Evolutionary conservation across 2,113 vertebrate species (phyloP).

Genomic region (Asarcornis scutulata): DNA sequence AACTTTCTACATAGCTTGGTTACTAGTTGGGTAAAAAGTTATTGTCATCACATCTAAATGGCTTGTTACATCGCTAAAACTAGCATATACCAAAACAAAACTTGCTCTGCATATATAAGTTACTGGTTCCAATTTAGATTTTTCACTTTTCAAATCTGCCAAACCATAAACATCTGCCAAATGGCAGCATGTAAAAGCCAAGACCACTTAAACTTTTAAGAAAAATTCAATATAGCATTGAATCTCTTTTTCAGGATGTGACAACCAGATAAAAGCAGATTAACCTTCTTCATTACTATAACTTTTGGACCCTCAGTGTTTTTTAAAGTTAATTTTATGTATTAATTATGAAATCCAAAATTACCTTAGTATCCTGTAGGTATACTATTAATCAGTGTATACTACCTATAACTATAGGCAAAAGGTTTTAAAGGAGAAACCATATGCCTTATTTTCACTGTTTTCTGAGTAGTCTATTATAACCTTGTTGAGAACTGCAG

Average conservation of each 20-base stretch:
- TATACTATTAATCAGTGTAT: not conserved
- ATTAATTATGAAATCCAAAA: not conserved
- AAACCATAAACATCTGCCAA: not conserved
- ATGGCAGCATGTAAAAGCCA: not conserved
- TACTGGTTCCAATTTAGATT: not conserved
- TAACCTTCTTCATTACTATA: not conserved
- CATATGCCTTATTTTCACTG: not conserved
- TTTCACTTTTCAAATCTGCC: not conserved
- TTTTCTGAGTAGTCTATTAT: not conserved
- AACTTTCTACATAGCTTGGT: not conserved
- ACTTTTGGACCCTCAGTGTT: not conserved
- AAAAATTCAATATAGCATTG: not conserved
- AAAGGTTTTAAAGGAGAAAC: not conserved
- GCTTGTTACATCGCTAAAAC: not conserved
- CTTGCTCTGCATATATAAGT: not conserved
- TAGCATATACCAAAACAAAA: accelerated
- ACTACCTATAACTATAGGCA: accelerated
- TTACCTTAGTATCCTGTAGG: not conserved
- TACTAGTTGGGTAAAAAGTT: not conserved
- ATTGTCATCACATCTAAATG: not conserved
- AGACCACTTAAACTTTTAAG: not conserved
- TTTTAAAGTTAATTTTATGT: not conserved
- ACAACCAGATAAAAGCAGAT: not conserved
- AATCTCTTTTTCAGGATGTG: not conserved
- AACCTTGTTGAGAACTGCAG: not conserved